phyloP scores from a whole-genome alignment of 2,113 vertebrate species.

The Seriola dumerili region DNA sequence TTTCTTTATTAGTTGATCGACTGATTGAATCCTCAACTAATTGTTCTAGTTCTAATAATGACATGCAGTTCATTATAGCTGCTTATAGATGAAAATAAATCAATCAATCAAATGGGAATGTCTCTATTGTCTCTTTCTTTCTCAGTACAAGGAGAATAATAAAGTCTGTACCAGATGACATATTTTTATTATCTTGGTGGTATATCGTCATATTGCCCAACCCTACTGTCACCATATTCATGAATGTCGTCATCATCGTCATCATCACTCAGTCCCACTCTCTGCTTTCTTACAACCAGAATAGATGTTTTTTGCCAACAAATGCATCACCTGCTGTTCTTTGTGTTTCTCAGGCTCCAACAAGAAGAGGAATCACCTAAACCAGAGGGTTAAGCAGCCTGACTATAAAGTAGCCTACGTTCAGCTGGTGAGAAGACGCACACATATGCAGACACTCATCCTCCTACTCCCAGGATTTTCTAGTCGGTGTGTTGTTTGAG shows the following conservation, averaged over 20 bases:
- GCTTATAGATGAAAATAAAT: too few relatives aligned
- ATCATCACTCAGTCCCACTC: conserved; percentile 6
- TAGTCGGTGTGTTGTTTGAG: conserved; percentile 37
- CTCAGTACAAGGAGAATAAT: too few relatives aligned
- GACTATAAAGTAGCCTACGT: conserved; percentile 98
- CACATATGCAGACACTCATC: conserved; percentile 11
- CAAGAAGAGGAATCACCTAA: conserved; percentile 91
- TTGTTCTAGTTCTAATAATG: too few relatives aligned
- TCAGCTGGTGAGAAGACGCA: conserved; percentile 91
- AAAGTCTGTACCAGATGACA: background rate
- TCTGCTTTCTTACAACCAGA: background rate
- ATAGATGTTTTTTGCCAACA: background rate
- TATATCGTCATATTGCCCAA: background rate
- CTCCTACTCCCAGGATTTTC: conserved; percentile 15
- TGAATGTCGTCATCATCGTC: conserved; percentile 13
- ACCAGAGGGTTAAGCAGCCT: conserved; percentile 90
- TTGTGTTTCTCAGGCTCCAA: conserved; percentile 85
- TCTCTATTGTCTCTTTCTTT: background rate
- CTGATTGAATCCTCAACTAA: too few relatives aligned
- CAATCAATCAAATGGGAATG: background rate
- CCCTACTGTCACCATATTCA: background rate
- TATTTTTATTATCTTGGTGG: background rate
- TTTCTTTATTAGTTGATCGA: too few relatives aligned
- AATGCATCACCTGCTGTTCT: conserved; percentile 19
- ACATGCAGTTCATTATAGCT: too few relatives aligned